phyloP scores from a whole-genome alignment of 2,888 invertebrate species.

The Mythimna albipuncta region DNA sequence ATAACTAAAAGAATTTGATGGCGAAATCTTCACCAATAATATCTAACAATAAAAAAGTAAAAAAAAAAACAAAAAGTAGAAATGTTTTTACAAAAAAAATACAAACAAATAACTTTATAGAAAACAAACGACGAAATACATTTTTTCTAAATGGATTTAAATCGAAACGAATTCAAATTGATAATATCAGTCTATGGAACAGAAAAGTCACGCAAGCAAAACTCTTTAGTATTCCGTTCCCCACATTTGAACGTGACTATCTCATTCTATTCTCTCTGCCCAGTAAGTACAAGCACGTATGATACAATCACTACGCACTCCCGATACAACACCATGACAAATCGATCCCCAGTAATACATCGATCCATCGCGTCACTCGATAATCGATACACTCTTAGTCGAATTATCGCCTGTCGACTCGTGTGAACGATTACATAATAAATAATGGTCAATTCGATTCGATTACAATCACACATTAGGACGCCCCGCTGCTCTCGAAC shows the following conservation, averaged over 20 bases:
- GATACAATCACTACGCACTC: conserved; percentile 60
- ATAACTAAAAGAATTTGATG: background rate
- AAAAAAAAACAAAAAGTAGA: too few relatives aligned
- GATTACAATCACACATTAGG: conserved; percentile 72
- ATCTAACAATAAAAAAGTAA: too few relatives aligned
- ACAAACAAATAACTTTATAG: too few relatives aligned
- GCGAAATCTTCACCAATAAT: too few relatives aligned
- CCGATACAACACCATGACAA: conserved; percentile 73
- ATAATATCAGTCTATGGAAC: background rate
- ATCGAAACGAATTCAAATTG: background rate
- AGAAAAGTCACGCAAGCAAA: conserved; percentile 14
- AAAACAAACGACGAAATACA: too few relatives aligned
- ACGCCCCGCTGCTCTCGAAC: conserved; percentile 67
- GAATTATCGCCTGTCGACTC: conserved; percentile 66
- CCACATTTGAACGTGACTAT: conserved; percentile 35
- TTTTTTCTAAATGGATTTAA: background rate
- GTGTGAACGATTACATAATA: conserved; percentile 70
- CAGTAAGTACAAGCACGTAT: conserved; percentile 31
- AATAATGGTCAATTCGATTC: conserved; percentile 69
- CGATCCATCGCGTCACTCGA: conserved; percentile 65
- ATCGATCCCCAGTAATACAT: conserved; percentile 72
- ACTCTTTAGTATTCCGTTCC: conserved; percentile 28
- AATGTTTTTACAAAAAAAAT: too few relatives aligned
- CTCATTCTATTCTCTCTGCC: conserved; percentile 21
- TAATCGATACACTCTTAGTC: conserved; percentile 66